Evolutionary conservation across 2,888 invertebrate genomes (phyloP), one percentile per base, ranked within the genome.

Genomic region (Escarpia spicata): DNA sequence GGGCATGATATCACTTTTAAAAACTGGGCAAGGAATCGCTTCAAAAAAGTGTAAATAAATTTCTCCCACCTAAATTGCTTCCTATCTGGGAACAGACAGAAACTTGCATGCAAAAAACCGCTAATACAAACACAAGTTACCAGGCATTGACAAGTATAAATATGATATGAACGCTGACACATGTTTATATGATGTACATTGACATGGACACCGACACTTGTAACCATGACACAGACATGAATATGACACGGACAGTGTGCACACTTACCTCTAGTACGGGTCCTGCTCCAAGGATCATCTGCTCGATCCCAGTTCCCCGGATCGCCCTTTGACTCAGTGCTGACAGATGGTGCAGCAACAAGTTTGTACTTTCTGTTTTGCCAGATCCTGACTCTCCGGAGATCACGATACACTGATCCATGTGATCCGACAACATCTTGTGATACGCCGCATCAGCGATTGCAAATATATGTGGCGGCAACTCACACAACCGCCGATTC

Each of bases 391-490:
- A 98, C 97, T 99, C 98, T 52, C 98, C 98, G 96, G 98, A 98
- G 95, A 99, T 99, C 95, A 99, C 99, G 95, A 99, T 98, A 96
- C 99, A 99, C 97, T 98, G 98, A 96, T 99, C 99, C 94, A 98
- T 98, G 96, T 98, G 97, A 95, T 98, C 98, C 95, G 98, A 98
- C 94, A 99, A 97, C 99, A 99, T 99, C 96, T 98, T 98, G 96
- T 98, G 98, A 96, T 98, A 99, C 44, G 99, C 98, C 31, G 98
- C 98, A 96, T 99, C 99, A 10, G 99, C 99, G 91, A 99, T 98
- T 92, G 99, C 99, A 97, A 99, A 99, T 96, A 99, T 99, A 96
- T 99, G 99, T 91, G 99, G 99, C 90, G 99, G 99, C 94, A 99
- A 97, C 96, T 98, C 98, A 52, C 98, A 98, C 95, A 99, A 97